Evolutionary conservation across 1,140 invertebrate species (phyloP).

Genomic region (Halictus rubicundus): DNA sequence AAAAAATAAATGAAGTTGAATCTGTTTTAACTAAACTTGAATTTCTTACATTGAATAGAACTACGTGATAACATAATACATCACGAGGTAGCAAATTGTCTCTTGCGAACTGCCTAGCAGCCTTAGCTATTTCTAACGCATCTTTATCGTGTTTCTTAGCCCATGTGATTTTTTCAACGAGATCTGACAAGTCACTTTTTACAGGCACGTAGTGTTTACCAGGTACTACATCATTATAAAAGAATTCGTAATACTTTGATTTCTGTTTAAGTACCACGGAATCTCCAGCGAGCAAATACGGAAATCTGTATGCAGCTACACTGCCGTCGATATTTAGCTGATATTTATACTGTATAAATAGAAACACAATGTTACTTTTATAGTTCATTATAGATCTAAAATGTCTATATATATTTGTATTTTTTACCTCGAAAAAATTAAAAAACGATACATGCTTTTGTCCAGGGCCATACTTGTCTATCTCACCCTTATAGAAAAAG

Average conservation of each 20-base stretch:
- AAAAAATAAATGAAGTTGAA: conserved; percentile 54
- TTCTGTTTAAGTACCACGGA: conserved; percentile 95
- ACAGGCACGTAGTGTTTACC: conserved; percentile 93
- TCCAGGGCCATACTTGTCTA: conserved; percentile 92
- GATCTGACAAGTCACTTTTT: conserved; percentile 89
- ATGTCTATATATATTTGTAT: background rate
- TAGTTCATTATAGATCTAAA: background rate
- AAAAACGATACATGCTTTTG: conserved; percentile 94
- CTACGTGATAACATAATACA: conserved; percentile 94
- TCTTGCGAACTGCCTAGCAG: conserved; percentile 88
- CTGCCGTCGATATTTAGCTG: conserved; percentile 97
- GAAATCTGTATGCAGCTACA: conserved; percentile 96
- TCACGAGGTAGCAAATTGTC: conserved; percentile 91
- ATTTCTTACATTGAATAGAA: conserved; percentile 86
- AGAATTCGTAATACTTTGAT: conserved; percentile 96
- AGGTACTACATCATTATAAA: conserved; percentile 89
- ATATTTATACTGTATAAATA: conserved; percentile 93
- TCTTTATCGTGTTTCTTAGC: conserved; percentile 88
- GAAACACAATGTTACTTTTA: conserved; percentile 40
- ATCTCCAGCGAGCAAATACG: conserved; percentile 93
- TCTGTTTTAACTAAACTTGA: conserved; percentile 30
- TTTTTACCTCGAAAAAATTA: conserved; percentile 94
- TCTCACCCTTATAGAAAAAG: conserved; percentile 95
- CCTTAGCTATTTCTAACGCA: conserved; percentile 86
- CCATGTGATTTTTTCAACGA: conserved; percentile 91